Base-by-base conservation (phyloP, 2,797 vertebrate genomes). In the Sebastes flavidus region DNA sequence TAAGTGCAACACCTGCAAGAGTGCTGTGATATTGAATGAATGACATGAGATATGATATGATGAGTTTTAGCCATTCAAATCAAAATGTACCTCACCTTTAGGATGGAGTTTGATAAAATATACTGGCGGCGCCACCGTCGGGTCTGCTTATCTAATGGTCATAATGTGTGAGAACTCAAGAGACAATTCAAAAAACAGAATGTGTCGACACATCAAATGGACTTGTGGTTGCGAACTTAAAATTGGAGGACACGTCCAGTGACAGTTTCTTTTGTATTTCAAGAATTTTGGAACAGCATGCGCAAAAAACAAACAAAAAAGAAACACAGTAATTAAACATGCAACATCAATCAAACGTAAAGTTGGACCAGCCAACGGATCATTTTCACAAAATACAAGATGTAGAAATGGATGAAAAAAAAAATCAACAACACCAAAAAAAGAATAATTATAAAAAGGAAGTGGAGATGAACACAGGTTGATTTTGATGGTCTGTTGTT, bases 321-420 rank as follows among this genome's bases (percentile, higher is more conserved):
- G 30, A 82, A 85, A 80, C 25, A 75, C 70, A 90, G 88, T 12
- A 77, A 78, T 73, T 58, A 75, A 81, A 83, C 88, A 94, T 92
- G 90, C 85, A 82, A 87, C 58, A 72, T 75, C 54, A 68, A 73
- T 78, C 63, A 83, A 77, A 88, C 49, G 63, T 27, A 24, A 80
- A 22, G 88, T 91, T 91, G 92, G 92, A 27, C 92, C 92, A 87
- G 93, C 93, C 92, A 94, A 93, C 89, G 25, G 11, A 73, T 87
- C 2, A 24, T 69, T 55, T 60, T 70, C 55, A 84, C 71, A 73
- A 66, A 65, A 61, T 32, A 61, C 8, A 68, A 75, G 8, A 79
- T 1, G 36, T 36, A 75, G 59, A 87, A 87, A 84, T 30, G 42
- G 34, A 75, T 61, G 16, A 42, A 58, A 54, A 58, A 54, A 27